Conservation (phyloP, 2,888 invertebrate genomes). For the Thymelicus acteon region DNA sequence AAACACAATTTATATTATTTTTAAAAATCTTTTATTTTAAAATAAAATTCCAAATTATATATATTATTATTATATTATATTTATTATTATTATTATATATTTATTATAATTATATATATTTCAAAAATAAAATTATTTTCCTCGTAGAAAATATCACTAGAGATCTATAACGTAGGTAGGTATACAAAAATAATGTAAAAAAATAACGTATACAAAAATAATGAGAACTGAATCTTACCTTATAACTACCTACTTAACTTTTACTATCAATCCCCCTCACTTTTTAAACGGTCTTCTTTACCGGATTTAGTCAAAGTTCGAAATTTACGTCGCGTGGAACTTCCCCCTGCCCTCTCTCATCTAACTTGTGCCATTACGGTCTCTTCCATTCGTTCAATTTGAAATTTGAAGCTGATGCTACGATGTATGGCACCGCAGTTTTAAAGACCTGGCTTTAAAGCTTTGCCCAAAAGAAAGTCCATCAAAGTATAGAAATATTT, state of each 20-base stretch:
- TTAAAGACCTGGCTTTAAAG: slow-evolving; percentile 32
- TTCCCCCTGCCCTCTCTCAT: slow-evolving; percentile 69
- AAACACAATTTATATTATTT: no score
- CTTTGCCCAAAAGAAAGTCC: not conserved
- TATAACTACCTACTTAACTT: not conserved
- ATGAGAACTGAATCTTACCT: no score
- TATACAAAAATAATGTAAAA: no score
- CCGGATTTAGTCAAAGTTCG: slow-evolving; percentile 63
- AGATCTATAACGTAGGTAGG: no score
- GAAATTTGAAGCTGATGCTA: slow-evolving; percentile 80
- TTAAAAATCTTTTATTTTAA: no score
- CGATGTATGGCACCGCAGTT: slow-evolving; percentile 74
- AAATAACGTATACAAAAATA: no score
- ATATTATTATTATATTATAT: no score
- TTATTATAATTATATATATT: no score
- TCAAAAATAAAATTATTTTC: no score
- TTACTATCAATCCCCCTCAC: slow-evolving; percentile 41
- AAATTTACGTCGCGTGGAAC: slow-evolving; percentile 61
- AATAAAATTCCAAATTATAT: no score
- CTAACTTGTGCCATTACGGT: slow-evolving; percentile 82
- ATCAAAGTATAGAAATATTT: not conserved
- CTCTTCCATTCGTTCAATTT: slow-evolving; percentile 83
- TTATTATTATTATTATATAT: no score
- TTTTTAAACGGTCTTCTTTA: slow-evolving; percentile 58
- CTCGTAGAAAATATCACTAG: no score